Conservation (phyloP, 2,797 vertebrate species). For the Danio aesculapii region DNA sequence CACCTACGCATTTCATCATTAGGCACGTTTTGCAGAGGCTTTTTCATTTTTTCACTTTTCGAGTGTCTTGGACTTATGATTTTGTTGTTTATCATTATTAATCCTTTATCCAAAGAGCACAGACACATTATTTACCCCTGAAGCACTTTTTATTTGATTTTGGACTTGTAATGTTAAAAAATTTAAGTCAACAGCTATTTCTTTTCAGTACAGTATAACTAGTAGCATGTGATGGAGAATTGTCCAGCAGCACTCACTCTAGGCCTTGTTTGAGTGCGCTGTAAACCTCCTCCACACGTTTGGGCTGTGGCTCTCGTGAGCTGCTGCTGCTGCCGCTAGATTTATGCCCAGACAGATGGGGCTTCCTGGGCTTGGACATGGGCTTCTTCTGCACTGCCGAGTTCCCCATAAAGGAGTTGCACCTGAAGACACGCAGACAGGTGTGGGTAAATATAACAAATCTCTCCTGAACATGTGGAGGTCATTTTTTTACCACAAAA, state of each 20-base stretch:
- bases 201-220: not conserved
- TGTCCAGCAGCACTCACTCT: constrained; percentile 82
- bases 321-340: constrained; percentile 80
- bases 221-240: not conserved
- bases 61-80: no score
- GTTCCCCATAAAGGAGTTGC: constrained; percentile 98
- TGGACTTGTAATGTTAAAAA: no score
- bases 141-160: no score
- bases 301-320: constrained; percentile 92
- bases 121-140: no score
- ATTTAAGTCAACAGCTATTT: no score
- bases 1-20: no score
- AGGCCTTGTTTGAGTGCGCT: constrained; percentile 90
- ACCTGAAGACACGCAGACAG: constrained; percentile 77
- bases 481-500: not conserved
- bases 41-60: no score
- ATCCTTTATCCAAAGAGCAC: no score
- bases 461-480: not conserved
- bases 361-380: constrained; percentile 93
- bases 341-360: constrained; percentile 91
- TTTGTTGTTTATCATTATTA: no score
- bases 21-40: no score
- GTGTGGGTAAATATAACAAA: not conserved
- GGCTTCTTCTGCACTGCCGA: constrained; percentile 91
- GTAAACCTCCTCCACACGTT: constrained; percentile 93